These are phyloP conservation scores for Nylanderia fulva DNA, from an alignment of 1,140 invertebrate species.

Conservation along the genomic window DNA sequence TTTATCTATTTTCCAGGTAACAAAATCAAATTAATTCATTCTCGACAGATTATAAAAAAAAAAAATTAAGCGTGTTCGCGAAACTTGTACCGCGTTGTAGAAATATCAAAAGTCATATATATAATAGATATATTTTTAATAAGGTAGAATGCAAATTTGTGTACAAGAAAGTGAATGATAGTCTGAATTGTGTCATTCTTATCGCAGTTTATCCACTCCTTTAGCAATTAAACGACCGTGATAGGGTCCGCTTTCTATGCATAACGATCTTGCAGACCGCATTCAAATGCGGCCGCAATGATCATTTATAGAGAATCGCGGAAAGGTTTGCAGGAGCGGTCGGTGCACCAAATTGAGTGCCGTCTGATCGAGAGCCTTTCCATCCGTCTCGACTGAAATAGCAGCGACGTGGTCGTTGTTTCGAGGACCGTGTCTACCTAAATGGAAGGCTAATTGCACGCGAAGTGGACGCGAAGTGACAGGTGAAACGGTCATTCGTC, in stretches of 20 bases:
- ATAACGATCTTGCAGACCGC: conserved; percentile 58
- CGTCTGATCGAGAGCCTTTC: conserved; percentile 75
- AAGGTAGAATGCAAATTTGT: neutral
- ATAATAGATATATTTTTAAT: neutral
- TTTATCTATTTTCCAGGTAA: neutral
- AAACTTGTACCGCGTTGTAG: too few species aligned
- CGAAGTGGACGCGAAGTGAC: conserved; percentile 53
- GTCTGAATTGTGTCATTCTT: conserved; percentile 48
- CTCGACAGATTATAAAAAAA: too few species aligned
- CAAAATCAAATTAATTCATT: neutral
- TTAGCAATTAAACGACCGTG: conserved; percentile 67
- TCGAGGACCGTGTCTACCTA: conserved; percentile 66
- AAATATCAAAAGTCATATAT: neutral
- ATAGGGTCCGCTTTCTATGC: conserved; percentile 65
- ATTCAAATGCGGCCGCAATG: conserved; percentile 66
- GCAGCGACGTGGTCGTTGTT: conserved; percentile 63
- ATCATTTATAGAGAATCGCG: conserved; percentile 64
- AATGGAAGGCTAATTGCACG: conserved; percentile 74
- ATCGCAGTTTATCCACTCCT: conserved; percentile 55
- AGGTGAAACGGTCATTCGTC: conserved; percentile 74
- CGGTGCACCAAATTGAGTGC: conserved; percentile 72
- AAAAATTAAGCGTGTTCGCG: neutral
- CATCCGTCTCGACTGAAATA: conserved; percentile 72
- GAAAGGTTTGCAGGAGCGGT: conserved; percentile 55
- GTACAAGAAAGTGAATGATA: neutral